Base-by-base conservation (phyloP, 2,797 vertebrate genomes). In the Rachycentron canadum region DNA sequence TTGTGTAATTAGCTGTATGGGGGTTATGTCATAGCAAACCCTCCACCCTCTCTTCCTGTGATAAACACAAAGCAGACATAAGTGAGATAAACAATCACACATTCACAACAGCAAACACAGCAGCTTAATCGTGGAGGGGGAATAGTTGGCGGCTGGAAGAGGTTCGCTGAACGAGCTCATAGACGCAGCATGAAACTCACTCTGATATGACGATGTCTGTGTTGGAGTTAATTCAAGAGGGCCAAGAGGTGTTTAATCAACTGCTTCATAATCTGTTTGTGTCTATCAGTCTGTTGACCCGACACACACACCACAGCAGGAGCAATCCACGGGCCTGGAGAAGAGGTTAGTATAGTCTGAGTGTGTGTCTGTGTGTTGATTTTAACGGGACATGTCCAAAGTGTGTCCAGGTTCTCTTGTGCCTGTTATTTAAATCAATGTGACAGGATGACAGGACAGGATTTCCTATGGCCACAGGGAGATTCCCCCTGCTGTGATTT, bases 1-100 rank as follows among this genome's bases (percentile, higher is more conserved):
- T 30, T 30, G 73, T 78, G 49, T 86, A 83, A 87, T 90, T 83
- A 86, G 70, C 82, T 78, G 78, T 53, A 25, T 68, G 64, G 78
- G 82, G 76, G 56, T 86, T 80, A 50, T 81, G 80, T 79, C 62
- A 53, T 25, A 36, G 62, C 76, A 67, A 76, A 43, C 71, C 85
- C 88, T 82, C 90, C 83, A 30, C 82, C 87, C 52, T 73, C 81
- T 76, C 79, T 91, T 91, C 90, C 91, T 88, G 86, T 69, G 86
- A 84, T 86, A 88, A 89, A 86, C 70, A 36, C 78, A 63, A 57
- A 68, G 75, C 82, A 73, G 79, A 87, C 85, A 78, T 82, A 71
- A 81, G 50, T 14, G 28, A 88, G 82, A 85, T 83, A 86, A 86
- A 89, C 72, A 76, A 77, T 83, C 70, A 58, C 79, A 66, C 83